Base-by-base conservation (phyloP, 2,797 vertebrate species). In the Tauraco hartlaubi region DNA sequence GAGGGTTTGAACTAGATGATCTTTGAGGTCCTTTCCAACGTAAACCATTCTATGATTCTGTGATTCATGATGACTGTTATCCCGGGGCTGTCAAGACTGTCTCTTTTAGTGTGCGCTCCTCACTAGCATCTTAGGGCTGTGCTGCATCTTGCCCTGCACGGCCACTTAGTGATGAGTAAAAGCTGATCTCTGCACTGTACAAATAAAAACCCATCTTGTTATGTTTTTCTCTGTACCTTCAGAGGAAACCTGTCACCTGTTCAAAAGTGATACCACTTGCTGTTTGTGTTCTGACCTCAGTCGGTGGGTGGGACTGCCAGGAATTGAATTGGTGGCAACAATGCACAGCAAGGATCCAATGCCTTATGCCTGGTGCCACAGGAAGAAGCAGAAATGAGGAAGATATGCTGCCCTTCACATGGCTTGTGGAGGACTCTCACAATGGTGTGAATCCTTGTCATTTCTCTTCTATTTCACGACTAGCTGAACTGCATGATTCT, bases 271-370 rank as follows among this genome's bases (percentile, higher is more conserved):
- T 61, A 25, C 6, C 52, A 25, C 16, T 74, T 55, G 21, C 10
- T 78, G 12, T n/a, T 71, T 61, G 19, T 5, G 13, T 64, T 23
- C 15, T 54, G 64, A n/a, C 33, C 5, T 72, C n/a, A 67, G 28
- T 15, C 3, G 1, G 19, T 23, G 13, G 11, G 6, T 51, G 15
- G 8, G 31, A 66, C 37, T 72, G 56, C 21, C n/a, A 55, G 35
- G 48, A 35, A 13, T 49, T 13, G 16, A 33, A 17, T 1, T 48
- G 6, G 26, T 29, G 43, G 21, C 52, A 54, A 23, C 4, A 0
- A 66, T 31, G 11, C 43, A 54, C 46, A 49, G n/a, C 23, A 80
- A 73, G 31, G 16, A 9, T 9, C 37, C 0, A 0, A 3, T 76
- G n/a, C 10, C 17, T 62, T 44, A 17, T 8, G 22, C 17, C 18